Evolutionary conservation across 2,797 vertebrate species (phyloP).

Genomic region (Paramormyrops hopkinsi): DNA sequence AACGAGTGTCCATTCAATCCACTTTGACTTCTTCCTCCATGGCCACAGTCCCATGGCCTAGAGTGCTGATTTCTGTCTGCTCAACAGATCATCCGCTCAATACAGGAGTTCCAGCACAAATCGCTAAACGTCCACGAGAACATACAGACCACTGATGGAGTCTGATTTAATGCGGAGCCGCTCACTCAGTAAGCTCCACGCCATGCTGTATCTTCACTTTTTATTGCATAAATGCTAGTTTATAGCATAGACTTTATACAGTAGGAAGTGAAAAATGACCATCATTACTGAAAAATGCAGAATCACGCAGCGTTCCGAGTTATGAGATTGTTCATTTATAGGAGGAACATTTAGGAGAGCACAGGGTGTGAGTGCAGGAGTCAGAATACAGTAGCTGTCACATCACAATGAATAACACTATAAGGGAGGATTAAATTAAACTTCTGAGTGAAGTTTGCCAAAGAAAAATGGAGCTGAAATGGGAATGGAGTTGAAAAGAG

Average conservation of each 20-base stretch:
- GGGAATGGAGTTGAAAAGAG: background rate
- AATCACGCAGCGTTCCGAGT: background rate
- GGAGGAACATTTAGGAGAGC: background rate
- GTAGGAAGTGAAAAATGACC: background rate
- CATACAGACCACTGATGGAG: background rate
- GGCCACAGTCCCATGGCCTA: background rate
- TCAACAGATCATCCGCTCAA: conserved; percentile 7
- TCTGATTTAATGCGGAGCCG: background rate
- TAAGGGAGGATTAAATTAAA: background rate
- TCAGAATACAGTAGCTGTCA: background rate
- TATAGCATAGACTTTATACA: background rate
- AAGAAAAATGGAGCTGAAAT: background rate
- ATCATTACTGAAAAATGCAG: background rate
- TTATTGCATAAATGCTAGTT: background rate
- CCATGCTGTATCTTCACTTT: background rate
- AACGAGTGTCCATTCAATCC: background rate
- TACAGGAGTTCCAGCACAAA: conserved; percentile 22
- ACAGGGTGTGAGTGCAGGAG: background rate
- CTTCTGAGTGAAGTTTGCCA: background rate
- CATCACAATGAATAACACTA: background rate
- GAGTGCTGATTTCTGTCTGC: conserved; percentile 2
- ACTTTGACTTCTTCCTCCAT: conserved; percentile 1
- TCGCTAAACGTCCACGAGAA: conserved; percentile 12
- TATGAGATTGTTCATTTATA: background rate
- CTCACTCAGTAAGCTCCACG: background rate